These are phyloP conservation scores for Mythimna vitellina DNA, from an alignment of 2,888 invertebrate genomes.

Conservation along the genomic window DNA sequence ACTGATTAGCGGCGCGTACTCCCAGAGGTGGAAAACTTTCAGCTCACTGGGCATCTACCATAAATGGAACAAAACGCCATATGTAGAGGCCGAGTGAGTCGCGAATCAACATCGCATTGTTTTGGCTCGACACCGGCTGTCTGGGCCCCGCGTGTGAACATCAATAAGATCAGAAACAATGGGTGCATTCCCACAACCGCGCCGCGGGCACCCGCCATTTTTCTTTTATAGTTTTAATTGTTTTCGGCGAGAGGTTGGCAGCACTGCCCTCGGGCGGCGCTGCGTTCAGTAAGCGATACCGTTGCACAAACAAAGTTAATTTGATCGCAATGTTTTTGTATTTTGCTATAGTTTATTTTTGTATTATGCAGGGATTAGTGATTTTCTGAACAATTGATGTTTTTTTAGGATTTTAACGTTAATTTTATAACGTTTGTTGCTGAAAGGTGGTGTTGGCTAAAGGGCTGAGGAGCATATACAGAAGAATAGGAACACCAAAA, in stretches of 20 bases:
- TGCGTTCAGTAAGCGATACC: constrained; percentile 72
- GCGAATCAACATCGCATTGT: constrained; percentile 68
- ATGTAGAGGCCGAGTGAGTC: constrained; percentile 63
- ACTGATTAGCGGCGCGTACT: constrained; percentile 55
- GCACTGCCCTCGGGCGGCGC: constrained; percentile 80
- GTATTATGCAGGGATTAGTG: constrained; percentile 62
- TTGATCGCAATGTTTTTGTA: constrained; percentile 68
- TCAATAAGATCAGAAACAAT: constrained; percentile 80
- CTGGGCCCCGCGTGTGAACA: constrained; percentile 68
- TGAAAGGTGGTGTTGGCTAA: neutral
- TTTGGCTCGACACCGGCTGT: constrained; percentile 67
- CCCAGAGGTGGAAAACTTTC: constrained; percentile 63
- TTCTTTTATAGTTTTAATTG: constrained; percentile 84
- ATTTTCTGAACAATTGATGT: constrained; percentile 52
- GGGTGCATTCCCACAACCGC: constrained; percentile 82
- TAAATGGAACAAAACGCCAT: constrained; percentile 69
- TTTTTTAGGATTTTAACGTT: constrained; percentile 54
- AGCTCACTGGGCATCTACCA: constrained; percentile 63
- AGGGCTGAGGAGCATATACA: neutral
- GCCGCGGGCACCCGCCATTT: constrained; percentile 77
- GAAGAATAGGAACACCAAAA: neutral
- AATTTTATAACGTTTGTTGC: constrained; percentile 29
- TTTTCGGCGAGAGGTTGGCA: constrained; percentile 84
- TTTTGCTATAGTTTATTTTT: constrained; percentile 69
- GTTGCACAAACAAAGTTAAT: constrained; percentile 73